Evolutionary conservation across 2,888 invertebrate genomes (phyloP), one percentile per base, ranked within the genome.

Genomic region (Gymnocheta viridis): DNA sequence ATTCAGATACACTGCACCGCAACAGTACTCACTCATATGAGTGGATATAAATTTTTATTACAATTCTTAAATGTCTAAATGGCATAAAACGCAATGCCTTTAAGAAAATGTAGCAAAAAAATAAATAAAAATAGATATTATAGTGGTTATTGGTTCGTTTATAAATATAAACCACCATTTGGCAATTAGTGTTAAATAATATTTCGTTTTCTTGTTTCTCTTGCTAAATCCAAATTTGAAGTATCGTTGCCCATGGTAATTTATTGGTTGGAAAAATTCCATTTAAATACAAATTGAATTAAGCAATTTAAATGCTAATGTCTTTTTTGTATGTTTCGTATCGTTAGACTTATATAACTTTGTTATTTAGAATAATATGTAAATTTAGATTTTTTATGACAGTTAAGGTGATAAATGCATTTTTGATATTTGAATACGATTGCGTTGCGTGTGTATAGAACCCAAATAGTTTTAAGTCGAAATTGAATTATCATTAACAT

Each of bases 261-360:
- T 84, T 84, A 84, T 84, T 77, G 72, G 54, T 62, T 80, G 80
- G 69, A 77, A 84, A 62, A 67, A 44, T 66, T 82, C 32, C 70
- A 78, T 69, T 49, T 77, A 72, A 78, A 78, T 70, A 60, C 82
- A 70, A 73, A 47, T 72, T 54, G 41, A 79, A 78, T 80, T 77
- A 76, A 77, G 72, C 76, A 80, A 84, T 84, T 82, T 79, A 85
- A 78, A 85, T 86, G 85, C 85, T 78, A 85, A 86, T 85, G 49
- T 44, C 24, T 32, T 77, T 70, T 51, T 35, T 47, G 12, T 56
- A 22, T 27, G 0, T 27, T 74, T 51, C 60, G 19, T 73, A 51
- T 47, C 62, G 35, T 22, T 54, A 7, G 51, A 22, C 32, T 74
- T 41, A 17, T 67, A 54, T 67, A 66, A 56, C 24, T 76, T 74